Percentiles rank a stretch among this genome's conserved stretches.
Conservation (phyloP, 2,797 vertebrate species). For the Delichon dasypus region DNA sequence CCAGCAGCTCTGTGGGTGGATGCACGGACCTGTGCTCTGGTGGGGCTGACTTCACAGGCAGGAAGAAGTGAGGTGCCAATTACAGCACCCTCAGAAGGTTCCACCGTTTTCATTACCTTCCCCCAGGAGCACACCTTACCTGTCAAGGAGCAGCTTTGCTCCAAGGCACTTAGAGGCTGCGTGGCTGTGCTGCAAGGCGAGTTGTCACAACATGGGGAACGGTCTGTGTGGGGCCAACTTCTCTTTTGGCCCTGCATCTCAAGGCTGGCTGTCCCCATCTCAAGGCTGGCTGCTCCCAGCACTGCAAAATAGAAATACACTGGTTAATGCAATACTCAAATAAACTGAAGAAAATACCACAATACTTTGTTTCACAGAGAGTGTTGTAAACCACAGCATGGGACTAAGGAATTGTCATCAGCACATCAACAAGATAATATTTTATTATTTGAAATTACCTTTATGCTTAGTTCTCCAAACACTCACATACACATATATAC, state of each 20-base stretch:
- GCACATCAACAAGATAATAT: too few species aligned
- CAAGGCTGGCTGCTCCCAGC: background rate
- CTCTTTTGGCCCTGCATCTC: background rate
- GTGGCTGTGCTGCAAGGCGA: rapidly evolving
- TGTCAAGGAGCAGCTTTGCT: background rate
- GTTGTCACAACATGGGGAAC: background rate
- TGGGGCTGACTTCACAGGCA: background rate
- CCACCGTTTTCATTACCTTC: background rate
- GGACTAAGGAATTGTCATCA: background rate
- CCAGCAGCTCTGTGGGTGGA: background rate
- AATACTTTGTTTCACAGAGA: background rate
- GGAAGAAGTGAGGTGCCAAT: background rate
- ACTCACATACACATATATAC: too few species aligned
- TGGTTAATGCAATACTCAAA: rapidly evolving
- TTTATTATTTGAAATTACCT: background rate
- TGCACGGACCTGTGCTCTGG: background rate
- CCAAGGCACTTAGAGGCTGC: rapidly evolving
- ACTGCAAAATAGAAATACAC: background rate
- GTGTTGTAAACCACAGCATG: background rate
- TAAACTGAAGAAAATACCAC: background rate
- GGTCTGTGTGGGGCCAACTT: rapidly evolving
- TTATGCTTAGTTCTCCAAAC: background rate
- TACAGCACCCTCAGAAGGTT: background rate
- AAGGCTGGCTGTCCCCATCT: background rate
- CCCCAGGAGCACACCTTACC: background rate